Evolutionary conservation across 2,888 invertebrate genomes (phyloP).

Genomic region (Caenorhabditis wallacei): DNA sequence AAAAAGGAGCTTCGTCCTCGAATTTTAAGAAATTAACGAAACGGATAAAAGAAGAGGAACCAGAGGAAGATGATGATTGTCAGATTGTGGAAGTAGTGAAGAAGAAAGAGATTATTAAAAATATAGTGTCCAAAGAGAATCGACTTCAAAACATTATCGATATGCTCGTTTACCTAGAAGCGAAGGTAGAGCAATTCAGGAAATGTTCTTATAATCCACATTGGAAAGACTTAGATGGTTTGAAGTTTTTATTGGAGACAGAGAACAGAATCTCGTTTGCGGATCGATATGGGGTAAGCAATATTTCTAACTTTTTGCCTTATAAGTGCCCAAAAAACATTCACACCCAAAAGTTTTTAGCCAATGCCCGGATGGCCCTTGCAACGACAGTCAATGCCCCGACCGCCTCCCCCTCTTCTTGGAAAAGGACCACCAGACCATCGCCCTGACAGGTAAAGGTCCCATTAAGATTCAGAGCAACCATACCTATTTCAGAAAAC

Average conservation of each 20-base stretch:
- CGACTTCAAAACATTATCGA: constrained; percentile 23
- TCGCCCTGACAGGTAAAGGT: neutral
- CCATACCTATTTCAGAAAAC: constrained; percentile 2
- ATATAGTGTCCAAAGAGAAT: constrained; percentile 16
- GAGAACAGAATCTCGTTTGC: constrained; percentile 13
- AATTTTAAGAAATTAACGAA: constrained; percentile 29
- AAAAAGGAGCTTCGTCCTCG: constrained; percentile 1
- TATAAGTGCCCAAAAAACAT: too few relatives aligned
- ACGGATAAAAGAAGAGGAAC: constrained; percentile 8
- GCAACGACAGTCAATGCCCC: neutral
- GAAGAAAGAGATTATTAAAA: neutral
- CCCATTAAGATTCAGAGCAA: too few relatives aligned
- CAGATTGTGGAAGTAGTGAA: neutral
- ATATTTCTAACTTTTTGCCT: neutral
- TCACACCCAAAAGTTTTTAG: constrained; percentile 16
- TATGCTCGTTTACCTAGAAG: constrained; percentile 19
- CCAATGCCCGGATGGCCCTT: constrained; percentile 46
- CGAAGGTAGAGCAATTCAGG: constrained; percentile 17
- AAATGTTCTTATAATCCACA: constrained; percentile 14
- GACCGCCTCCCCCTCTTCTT: neutral
- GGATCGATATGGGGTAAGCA: constrained; percentile 20
- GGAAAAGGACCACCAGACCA: constrained; percentile 14
- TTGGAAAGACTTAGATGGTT: neutral
- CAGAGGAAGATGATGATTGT: constrained; percentile 24
- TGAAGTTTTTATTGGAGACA: constrained; percentile 4